A percentile compares a stretch with the other conserved stretches of the same genome.
phyloP scores from a whole-genome alignment of 2,113 vertebrate species.

The Leptocoma aspasia region DNA sequence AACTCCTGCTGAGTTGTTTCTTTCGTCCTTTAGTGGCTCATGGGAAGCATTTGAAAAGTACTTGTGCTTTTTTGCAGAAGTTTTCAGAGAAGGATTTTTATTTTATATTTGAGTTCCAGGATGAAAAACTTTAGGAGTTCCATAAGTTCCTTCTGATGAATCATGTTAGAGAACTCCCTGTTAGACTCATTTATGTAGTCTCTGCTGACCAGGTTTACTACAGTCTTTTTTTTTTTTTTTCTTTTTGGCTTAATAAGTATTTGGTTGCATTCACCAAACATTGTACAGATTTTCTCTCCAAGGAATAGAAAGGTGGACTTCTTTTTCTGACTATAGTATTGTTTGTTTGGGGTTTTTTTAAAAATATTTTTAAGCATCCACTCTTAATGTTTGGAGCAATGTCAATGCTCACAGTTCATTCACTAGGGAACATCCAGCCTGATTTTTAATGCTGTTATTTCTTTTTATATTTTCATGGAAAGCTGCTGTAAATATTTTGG shows the following conservation, averaged over 20 bases:
- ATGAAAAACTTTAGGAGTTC: neutral
- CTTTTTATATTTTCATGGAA: neutral
- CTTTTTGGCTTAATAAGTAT: neutral
- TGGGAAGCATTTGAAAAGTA: neutral
- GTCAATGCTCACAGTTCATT: neutral
- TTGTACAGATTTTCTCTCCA: neutral
- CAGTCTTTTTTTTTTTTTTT: neutral
- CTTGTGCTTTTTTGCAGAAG: neutral
- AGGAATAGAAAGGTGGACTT: neutral
- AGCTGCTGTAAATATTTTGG: neutral
- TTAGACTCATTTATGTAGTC: neutral
- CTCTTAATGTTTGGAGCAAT: neutral
- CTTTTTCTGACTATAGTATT: neutral
- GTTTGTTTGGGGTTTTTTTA: neutral
- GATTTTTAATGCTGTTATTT: neutral
- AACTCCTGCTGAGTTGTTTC: neutral
- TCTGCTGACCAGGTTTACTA: neutral
- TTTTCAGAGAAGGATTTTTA: neutral
- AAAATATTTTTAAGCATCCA: neutral
- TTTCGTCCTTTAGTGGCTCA: neutral
- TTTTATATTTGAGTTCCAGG: neutral
- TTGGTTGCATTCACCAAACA: neutral
- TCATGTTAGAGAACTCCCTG: neutral
- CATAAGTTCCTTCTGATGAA: neutral
- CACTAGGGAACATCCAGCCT: neutral